Percentiles rank a stretch among this genome's conserved stretches.
Conservation (phyloP, 2,113 vertebrate genomes). For the Poicephalus gulielmi region DNA sequence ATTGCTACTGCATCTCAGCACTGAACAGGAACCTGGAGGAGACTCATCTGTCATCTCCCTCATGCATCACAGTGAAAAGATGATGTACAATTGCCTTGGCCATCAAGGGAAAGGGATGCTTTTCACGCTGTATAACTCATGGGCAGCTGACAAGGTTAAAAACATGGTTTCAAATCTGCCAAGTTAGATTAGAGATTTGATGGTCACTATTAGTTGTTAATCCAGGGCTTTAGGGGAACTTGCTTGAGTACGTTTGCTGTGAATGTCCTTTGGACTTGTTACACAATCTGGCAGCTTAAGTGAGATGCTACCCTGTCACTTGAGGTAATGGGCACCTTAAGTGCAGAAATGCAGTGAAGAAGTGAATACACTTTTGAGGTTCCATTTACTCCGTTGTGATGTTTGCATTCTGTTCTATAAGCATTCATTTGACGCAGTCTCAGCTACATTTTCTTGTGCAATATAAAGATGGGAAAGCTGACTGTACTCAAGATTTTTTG, state of each 20-base stretch:
- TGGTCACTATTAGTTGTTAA: constrained; percentile 20
- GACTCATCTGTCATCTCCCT: constrained; percentile 18
- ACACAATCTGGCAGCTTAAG: not conserved
- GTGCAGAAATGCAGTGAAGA: not conserved
- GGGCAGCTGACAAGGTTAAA: constrained; percentile 45
- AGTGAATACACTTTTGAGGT: not conserved
- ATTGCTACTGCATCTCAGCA: not conserved
- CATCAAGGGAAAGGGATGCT: not conserved
- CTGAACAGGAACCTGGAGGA: not conserved
- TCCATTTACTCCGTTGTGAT: not conserved
- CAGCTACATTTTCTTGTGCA: not conserved
- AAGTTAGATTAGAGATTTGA: not conserved
- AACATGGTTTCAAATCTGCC: not conserved
- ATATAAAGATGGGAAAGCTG: not conserved
- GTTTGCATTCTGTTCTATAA: not conserved
- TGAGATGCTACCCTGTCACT: not conserved
- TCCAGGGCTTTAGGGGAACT: not conserved
- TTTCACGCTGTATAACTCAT: constrained; percentile 1
- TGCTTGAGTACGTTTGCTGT: not conserved
- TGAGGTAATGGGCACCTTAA: not conserved
- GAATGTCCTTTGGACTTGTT: not conserved
- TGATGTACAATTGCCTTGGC: not conserved
- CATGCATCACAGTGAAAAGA: not conserved
- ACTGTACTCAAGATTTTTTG: not conserved
- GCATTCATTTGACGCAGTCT: not conserved